A percentile compares a stretch with the other conserved stretches of the same genome.
phyloP scores from a whole-genome alignment of 1,140 invertebrate genomes.

The Plodia interpunctella region DNA sequence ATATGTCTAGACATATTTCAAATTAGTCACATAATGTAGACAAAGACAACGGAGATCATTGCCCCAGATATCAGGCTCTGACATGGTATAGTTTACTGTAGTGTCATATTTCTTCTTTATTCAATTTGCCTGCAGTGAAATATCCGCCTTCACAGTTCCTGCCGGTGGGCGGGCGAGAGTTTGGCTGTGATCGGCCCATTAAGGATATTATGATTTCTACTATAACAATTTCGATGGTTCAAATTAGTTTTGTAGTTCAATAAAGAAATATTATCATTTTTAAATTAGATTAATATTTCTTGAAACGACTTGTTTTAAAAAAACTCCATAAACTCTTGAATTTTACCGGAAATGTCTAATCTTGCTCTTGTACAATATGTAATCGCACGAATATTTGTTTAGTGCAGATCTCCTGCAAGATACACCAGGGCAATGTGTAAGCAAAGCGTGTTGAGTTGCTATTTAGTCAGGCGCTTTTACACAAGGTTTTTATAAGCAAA shows the following conservation, averaged over 20 bases:
- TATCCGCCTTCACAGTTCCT: slow-evolving; percentile 23
- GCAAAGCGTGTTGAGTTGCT: neutral
- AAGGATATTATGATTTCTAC: neutral
- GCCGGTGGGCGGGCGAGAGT: neutral
- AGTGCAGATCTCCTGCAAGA: neutral
- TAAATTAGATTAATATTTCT: too few species aligned
- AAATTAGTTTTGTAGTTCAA: too few species aligned
- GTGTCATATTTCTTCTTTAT: slow-evolving; percentile 66
- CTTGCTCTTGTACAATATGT: too few species aligned
- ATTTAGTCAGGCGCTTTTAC: slow-evolving; percentile 7
- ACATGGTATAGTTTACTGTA: slow-evolving; percentile 8
- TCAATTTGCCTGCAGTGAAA: slow-evolving; percentile 54
- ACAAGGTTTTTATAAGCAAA: too few species aligned
- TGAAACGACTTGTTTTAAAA: too few species aligned
- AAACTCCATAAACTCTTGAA: too few species aligned
- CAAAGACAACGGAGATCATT: slow-evolving; percentile 32
- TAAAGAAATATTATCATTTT: too few species aligned
- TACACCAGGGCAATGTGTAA: neutral
- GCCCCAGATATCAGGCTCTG: slow-evolving; percentile 20
- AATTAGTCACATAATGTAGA: neutral
- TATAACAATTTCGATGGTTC: neutral
- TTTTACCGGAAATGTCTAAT: too few species aligned
- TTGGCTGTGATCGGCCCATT: neutral
- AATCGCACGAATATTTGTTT: too few species aligned
- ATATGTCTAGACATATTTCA: neutral